Percentiles rank a stretch among this genome's conserved stretches.
These are phyloP conservation scores for Zygaena filipendulae DNA, from an alignment of 2,888 invertebrate species.

Conservation along the genomic window DNA sequence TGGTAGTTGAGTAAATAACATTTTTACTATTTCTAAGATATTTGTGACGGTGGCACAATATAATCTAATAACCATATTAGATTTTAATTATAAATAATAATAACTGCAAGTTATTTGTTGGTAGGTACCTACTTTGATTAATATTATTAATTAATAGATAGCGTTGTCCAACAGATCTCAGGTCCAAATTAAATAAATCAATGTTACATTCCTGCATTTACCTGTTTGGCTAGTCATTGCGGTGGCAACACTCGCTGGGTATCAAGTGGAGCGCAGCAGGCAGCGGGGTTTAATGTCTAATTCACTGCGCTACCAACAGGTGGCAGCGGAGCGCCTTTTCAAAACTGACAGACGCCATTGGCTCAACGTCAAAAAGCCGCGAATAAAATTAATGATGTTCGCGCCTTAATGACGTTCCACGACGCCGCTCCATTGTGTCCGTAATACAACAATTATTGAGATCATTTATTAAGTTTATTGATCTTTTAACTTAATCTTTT, in stretches of 20 bases:
- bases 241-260: too few species aligned
- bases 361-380: conserved; percentile 64
- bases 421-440: conserved; percentile 67
- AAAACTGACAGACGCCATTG: conserved; percentile 68
- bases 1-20: too few species aligned
- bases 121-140: too few species aligned
- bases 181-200: background rate
- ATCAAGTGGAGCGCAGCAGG: conserved; percentile 59
- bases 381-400: conserved; percentile 69
- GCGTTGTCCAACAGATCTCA: too few species aligned
- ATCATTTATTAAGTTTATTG: conserved; percentile 70
- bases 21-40: too few species aligned
- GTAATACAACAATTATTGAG: conserved; percentile 70
- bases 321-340: conserved; percentile 61
- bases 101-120: too few species aligned
- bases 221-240: conserved; percentile 51
- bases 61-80: too few species aligned
- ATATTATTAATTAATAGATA: too few species aligned
- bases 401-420: conserved; percentile 67
- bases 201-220: conserved; percentile 19
- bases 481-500: conserved; percentile 70
- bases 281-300: conserved; percentile 59
- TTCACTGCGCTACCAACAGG: conserved; percentile 67
- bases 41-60: too few species aligned
- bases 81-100: too few species aligned